Percentiles rank a stretch among this genome's conserved stretches.
phyloP scores from a whole-genome alignment of 2,113 vertebrate species.

The Daboia siamensis region DNA sequence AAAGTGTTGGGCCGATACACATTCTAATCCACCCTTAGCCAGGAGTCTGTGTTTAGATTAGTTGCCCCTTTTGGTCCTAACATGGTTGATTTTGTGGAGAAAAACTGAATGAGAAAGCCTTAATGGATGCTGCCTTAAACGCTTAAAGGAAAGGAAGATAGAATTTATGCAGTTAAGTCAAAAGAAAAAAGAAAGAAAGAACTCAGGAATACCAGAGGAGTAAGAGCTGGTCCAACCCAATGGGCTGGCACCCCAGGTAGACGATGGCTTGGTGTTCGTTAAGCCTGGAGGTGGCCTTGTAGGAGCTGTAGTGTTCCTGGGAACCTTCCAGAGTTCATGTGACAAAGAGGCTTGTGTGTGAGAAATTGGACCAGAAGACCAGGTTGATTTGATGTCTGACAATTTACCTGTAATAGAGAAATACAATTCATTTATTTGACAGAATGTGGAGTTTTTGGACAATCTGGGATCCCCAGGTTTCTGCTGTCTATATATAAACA shows the following conservation, averaged over 20 bases:
- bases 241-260: slow-evolving; percentile 90
- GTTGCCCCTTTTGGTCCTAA: neutral
- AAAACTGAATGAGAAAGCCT: neutral
- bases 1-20: neutral
- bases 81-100: neutral
- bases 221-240: slow-evolving; percentile 93
- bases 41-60: neutral
- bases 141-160: neutral
- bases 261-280: slow-evolving; percentile 90
- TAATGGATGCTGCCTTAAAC: neutral
- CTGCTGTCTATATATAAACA: neutral
- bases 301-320: slow-evolving; percentile 85
- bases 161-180: neutral
- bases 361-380: slow-evolving; percentile 90
- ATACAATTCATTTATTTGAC: neutral
- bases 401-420: slow-evolving; percentile 81
- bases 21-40: neutral
- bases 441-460: neutral
- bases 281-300: slow-evolving; percentile 93
- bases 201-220: slow-evolving; percentile 77
- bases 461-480: neutral
- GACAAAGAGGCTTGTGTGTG: slow-evolving; percentile 92
- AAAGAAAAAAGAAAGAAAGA: neutral
- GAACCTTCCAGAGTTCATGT: slow-evolving; percentile 97
- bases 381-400: slow-evolving; percentile 95